A percentile compares a stretch with the other conserved stretches of the same genome.
These are phyloP conservation scores for Syngnathus scovelli DNA, from an alignment of 2,113 vertebrate genomes.

Conservation along the genomic window DNA sequence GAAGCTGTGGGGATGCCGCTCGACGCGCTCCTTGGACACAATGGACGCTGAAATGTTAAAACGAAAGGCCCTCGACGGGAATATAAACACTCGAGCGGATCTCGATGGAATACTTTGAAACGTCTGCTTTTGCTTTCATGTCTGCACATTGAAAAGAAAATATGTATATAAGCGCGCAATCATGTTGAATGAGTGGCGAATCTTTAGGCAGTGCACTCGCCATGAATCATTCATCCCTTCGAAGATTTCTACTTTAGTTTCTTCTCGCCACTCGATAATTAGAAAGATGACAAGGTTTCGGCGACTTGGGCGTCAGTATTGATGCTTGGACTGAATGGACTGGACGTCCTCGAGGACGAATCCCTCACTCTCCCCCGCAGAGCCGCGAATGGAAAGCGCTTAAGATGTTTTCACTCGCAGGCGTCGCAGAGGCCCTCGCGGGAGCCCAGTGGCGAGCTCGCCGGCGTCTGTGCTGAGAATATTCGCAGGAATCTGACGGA, in stretches of 20 bases:
- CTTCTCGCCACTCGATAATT: not conserved
- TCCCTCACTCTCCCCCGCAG: not conserved
- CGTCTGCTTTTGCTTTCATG: constrained; percentile 15
- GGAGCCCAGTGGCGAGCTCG: not conserved
- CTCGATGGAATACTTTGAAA: constrained; percentile 7
- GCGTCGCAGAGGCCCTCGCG: not conserved
- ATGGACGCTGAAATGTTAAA: constrained; percentile 20
- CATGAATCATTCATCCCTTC: not conserved
- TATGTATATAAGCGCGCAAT: not conserved
- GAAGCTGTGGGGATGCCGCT: constrained; percentile 39
- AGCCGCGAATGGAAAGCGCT: not conserved
- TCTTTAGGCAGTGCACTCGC: not conserved
- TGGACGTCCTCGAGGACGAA: not conserved
- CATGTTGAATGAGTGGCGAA: too few species aligned
- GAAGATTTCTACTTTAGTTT: not conserved
- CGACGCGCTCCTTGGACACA: constrained; percentile 21
- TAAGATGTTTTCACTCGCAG: not conserved
- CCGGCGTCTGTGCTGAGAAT: not conserved
- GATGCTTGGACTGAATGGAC: not conserved
- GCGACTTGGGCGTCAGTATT: not conserved
- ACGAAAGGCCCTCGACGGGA: constrained; percentile 15
- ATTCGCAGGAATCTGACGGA: not conserved
- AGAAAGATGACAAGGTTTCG: not conserved
- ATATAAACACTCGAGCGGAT: constrained; percentile 27
- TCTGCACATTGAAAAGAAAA: not conserved